phyloP scores from a whole-genome alignment of 2,888 invertebrate genomes.

The Epirrhoe tristata region DNA sequence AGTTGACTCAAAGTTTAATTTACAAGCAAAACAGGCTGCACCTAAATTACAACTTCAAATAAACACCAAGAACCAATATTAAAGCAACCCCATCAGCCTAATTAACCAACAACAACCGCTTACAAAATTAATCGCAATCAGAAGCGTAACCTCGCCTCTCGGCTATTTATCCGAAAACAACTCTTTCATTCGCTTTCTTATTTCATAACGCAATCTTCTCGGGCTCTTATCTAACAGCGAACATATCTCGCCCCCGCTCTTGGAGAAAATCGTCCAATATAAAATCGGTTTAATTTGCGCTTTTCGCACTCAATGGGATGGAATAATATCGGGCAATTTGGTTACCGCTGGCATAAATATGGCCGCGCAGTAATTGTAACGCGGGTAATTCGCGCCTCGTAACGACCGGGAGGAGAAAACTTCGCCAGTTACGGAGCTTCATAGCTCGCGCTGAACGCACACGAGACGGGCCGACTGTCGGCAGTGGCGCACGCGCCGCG shows the following conservation, averaged over 20 bases:
- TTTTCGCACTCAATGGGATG: constrained; percentile 86
- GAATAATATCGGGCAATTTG: constrained; percentile 86
- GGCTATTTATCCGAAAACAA: constrained; percentile 73
- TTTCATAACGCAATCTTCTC: constrained; percentile 85
- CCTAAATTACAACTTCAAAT: constrained; percentile 10
- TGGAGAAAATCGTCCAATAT: constrained; percentile 84
- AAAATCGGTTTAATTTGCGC: constrained; percentile 86
- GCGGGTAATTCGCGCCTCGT: constrained; percentile 84
- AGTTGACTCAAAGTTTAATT: background rate
- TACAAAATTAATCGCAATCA: constrained; percentile 65
- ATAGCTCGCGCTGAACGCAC: constrained; percentile 56
- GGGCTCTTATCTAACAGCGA: constrained; percentile 81
- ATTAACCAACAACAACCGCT: constrained; percentile 50
- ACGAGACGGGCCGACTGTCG: constrained; percentile 39
- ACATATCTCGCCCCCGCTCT: constrained; percentile 83
- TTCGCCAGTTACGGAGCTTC: constrained; percentile 76
- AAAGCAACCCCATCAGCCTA: constrained; percentile 41
- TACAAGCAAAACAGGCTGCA: background rate
- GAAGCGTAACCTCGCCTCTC: constrained; percentile 50
- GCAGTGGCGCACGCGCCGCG: constrained; percentile 40
- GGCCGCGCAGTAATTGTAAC: constrained; percentile 84
- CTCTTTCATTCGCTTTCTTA: constrained; percentile 83
- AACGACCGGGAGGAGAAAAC: constrained; percentile 82
- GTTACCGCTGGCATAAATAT: constrained; percentile 85
- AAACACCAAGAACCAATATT: constrained; percentile 18